phyloP scores from a whole-genome alignment of 1,140 invertebrate genomes.

The Brachionus rubens region DNA sequence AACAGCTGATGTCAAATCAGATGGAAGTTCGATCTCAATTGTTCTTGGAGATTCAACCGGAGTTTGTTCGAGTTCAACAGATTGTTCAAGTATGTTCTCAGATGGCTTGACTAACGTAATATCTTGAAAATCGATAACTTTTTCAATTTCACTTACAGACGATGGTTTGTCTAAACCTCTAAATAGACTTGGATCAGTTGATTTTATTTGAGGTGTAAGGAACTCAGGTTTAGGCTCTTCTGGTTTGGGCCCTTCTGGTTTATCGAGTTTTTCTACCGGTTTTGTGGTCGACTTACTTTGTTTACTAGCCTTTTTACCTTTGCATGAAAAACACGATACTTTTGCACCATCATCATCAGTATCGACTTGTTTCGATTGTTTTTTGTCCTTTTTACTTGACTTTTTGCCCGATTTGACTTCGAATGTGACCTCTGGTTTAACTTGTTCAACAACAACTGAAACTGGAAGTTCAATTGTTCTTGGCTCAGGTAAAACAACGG shows the following conservation, averaged over 20 bases:
- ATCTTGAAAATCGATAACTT: conserved; percentile 7
- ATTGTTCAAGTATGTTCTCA: neutral
- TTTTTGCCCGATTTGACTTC: neutral
- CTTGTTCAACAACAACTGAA: neutral
- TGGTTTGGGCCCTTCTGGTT: neutral
- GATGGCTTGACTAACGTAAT: neutral
- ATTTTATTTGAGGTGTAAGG: neutral
- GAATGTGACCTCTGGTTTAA: neutral
- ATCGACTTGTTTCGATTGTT: neutral
- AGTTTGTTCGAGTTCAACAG: neutral
- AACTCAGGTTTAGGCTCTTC: neutral
- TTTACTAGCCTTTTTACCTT: conserved; percentile 20
- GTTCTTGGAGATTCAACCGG: neutral
- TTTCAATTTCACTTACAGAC: conserved; percentile 22
- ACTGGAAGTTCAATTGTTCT: neutral
- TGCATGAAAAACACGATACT: conserved; percentile 18
- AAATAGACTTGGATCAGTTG: neutral
- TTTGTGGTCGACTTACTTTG: neutral
- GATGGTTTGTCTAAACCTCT: conserved; percentile 38
- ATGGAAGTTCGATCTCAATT: neutral
- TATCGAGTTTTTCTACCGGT: neutral
- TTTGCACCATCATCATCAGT: neutral
- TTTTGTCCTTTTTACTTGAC: neutral
- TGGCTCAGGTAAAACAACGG: neutral
- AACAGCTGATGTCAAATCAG: neutral